These are phyloP conservation scores for Hafferia zeledoni DNA, from an alignment of 2,797 vertebrate genomes.

Conservation along the genomic window DNA sequence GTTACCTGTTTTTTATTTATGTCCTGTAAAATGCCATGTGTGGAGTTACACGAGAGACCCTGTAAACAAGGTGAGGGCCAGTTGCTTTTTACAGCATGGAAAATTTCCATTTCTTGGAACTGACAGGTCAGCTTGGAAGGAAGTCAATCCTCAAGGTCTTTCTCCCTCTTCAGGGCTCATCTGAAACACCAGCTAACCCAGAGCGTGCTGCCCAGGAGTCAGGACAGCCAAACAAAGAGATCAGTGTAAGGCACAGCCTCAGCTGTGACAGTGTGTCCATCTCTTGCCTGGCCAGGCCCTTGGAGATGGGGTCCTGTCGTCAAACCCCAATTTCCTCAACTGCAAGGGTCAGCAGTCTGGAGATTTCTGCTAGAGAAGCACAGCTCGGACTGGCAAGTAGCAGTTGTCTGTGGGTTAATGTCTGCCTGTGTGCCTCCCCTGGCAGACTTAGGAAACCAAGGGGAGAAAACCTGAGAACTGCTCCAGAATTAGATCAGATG, in stretches of 20 bases:
- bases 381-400: conserved; percentile 49
- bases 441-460: background rate
- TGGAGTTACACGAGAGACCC: background rate
- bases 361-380: conserved; percentile 6
- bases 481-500: conserved; percentile 13
- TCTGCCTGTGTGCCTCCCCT: background rate
- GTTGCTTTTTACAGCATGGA: conserved; percentile 59
- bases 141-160: conserved; percentile 39
- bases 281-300: background rate
- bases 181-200: background rate
- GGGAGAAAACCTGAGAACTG: conserved; percentile 19
- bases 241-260: background rate
- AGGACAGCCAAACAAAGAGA: conserved; percentile 31
- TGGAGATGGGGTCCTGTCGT: background rate
- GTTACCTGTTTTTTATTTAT: background rate
- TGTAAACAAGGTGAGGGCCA: conserved; percentile 40
- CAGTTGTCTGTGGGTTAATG: background rate
- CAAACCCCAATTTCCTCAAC: conserved; percentile 37
- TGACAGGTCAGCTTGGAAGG: conserved; percentile 38
- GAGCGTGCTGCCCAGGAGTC: background rate
- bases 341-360: conserved; percentile 29
- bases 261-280: background rate
- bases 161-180: conserved; percentile 23
- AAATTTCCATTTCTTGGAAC: conserved; percentile 54
- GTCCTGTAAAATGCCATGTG: background rate